Evolutionary conservation across 2,797 vertebrate species (phyloP).

Genomic region (Ctenochaetus hawaiiensis): DNA sequence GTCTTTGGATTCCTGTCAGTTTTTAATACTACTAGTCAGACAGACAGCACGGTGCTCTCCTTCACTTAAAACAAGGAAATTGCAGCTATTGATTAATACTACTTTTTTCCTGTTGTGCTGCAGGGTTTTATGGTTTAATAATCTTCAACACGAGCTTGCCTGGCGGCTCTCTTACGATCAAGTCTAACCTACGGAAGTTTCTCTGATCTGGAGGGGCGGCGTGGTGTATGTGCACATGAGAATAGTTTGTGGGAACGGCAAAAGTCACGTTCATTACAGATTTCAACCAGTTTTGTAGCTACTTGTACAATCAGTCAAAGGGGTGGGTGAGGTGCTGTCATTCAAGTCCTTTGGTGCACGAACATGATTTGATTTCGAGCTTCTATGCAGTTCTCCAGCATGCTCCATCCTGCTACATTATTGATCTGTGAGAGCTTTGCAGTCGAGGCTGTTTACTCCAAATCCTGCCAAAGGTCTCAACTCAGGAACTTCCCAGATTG

Average conservation of each 20-base stretch:
- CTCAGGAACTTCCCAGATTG: slow-evolving; percentile 80
- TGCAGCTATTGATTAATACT: slow-evolving; percentile 84
- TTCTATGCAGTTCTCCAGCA: slow-evolving; percentile 53
- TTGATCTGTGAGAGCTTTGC: slow-evolving; percentile 48
- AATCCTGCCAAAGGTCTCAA: slow-evolving; percentile 81
- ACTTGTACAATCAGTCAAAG: slow-evolving; percentile 40
- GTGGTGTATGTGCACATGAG: slow-evolving; percentile 63
- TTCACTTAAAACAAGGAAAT: slow-evolving; percentile 88
- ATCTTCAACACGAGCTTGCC: slow-evolving; percentile 66
- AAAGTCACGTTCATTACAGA: slow-evolving; percentile 20
- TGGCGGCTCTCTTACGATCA: slow-evolving; percentile 60
- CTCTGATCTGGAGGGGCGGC: slow-evolving; percentile 15
- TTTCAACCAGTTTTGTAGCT: slow-evolving; percentile 53
- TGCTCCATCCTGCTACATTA: slow-evolving; percentile 48
- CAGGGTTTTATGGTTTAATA: slow-evolving; percentile 67
- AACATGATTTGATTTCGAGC: slow-evolving; percentile 49
- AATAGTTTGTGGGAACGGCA: slow-evolving; percentile 35
- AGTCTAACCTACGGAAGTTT: slow-evolving; percentile 37
- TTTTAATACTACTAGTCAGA: slow-evolving; percentile 81
- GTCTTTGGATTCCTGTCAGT: slow-evolving; percentile 77
- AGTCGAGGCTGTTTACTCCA: slow-evolving; percentile 70
- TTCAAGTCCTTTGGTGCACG: slow-evolving; percentile 50
- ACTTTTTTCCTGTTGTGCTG: slow-evolving; percentile 76
- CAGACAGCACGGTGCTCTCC: slow-evolving; percentile 86
- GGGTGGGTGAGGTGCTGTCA: slow-evolving; percentile 53